Evolutionary conservation across 1,140 invertebrate genomes (phyloP).

Genomic region (Drosophila watanabei): DNA sequence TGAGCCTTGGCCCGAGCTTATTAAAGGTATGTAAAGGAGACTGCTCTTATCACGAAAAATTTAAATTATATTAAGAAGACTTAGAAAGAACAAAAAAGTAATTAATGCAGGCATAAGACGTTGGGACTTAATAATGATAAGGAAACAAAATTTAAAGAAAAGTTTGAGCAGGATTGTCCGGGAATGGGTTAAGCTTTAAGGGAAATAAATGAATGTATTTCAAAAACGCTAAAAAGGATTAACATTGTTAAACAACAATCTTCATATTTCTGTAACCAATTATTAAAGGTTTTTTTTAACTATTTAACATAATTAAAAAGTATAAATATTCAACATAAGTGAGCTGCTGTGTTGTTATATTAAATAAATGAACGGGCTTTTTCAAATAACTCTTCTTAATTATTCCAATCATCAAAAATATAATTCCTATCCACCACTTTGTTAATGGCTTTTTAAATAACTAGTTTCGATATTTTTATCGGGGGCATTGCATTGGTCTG

Average conservation of each 20-base stretch:
- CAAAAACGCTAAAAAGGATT: background rate
- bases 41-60: background rate
- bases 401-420: background rate
- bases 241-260: background rate
- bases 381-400: background rate
- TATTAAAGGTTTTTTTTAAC: background rate
- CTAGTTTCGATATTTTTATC: background rate
- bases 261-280: background rate
- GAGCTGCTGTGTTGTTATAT: background rate
- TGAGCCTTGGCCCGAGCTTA: slow-evolving; percentile 19
- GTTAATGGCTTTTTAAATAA: slow-evolving; percentile 16
- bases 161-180: no score
- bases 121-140: background rate
- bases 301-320: background rate
- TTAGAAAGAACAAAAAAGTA: slow-evolving; percentile 1
- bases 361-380: background rate
- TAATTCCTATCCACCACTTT: background rate
- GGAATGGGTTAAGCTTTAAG: background rate
- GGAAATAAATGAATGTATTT: background rate
- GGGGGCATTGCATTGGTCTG: background rate
- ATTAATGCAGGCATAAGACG: background rate
- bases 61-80: slow-evolving; percentile 1
- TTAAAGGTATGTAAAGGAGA: slow-evolving; percentile 27
- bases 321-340: background rate
- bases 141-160: background rate